Evolutionary conservation across 37 sponge, comb jelly and placozoan genomes (phyloP).

Genomic region (Beroe forskalii): DNA sequence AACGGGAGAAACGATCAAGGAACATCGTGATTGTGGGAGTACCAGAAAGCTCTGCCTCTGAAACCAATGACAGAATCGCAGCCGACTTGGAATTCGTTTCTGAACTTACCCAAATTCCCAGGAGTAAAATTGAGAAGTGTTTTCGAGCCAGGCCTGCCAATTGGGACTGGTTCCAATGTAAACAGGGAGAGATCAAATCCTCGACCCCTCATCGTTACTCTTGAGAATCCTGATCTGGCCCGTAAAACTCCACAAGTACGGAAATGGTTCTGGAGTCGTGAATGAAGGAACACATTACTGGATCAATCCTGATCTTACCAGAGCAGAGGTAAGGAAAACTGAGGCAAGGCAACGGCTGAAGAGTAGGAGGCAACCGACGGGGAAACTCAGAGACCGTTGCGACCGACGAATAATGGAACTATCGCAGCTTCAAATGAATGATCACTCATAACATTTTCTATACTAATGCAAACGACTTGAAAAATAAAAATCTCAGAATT

Average conservation of each 20-base stretch:
- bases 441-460: neutral
- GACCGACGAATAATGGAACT: neutral
- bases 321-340: neutral
- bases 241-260: conserved; percentile 13
- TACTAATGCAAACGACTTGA: conserved; percentile 57
- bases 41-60: neutral
- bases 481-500: conserved; percentile 23
- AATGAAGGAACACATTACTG: conserved; percentile 45
- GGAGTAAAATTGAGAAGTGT: neutral
- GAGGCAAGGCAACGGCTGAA: conserved; percentile 18
- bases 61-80: neutral
- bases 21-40: neutral
- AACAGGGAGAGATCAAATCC: neutral
- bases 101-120: neutral
- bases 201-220: conserved; percentile 28
- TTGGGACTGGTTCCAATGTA: conserved; percentile 32
- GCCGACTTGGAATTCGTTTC: neutral
- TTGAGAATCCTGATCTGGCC: conserved; percentile 49
- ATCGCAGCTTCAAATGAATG: neutral
- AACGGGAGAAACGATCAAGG: neutral
- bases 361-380: neutral
- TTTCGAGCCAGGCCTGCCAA: conserved; percentile 29
- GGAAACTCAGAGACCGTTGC: neutral
- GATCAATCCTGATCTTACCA: conserved; percentile 1
- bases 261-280: neutral